phyloP scores from a whole-genome alignment of 92 coral and sea anemone genomes.

The Muricea muricata region DNA sequence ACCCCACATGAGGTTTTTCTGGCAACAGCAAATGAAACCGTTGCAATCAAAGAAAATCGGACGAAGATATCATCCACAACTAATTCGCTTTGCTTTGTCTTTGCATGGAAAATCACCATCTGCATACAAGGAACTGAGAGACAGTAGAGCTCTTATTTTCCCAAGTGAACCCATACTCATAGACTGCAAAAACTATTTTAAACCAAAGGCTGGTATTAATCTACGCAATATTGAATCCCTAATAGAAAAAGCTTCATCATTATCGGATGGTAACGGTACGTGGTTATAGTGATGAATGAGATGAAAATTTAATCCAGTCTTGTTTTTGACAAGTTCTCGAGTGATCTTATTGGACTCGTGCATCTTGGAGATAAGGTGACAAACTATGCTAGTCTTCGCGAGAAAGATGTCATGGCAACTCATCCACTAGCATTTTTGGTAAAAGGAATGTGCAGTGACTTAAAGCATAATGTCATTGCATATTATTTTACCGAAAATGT shows the following conservation, averaged over 20 bases:
- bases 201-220: slow-evolving; percentile 55
- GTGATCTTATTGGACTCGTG: slow-evolving; percentile 57
- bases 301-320: slow-evolving; percentile 42
- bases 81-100: slow-evolving; percentile 42
- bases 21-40: slow-evolving; percentile 33
- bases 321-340: slow-evolving; percentile 50
- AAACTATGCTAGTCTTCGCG: slow-evolving; percentile 50
- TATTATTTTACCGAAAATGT: slow-evolving; percentile 41
- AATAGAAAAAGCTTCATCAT: background rate
- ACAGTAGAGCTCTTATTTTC: slow-evolving; percentile 32
- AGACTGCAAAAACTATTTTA: slow-evolving; percentile 53
- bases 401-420: slow-evolving; percentile 41
- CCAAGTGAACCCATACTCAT: slow-evolving; percentile 52
- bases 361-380: slow-evolving; percentile 46
- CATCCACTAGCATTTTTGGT: slow-evolving; percentile 44
- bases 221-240: slow-evolving; percentile 2
- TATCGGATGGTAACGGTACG: slow-evolving; percentile 20
- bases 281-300: slow-evolving; percentile 21
- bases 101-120: slow-evolving; percentile 53
- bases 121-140: slow-evolving; percentile 58
- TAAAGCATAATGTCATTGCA: slow-evolving; percentile 10
- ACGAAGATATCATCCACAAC: slow-evolving; percentile 48
- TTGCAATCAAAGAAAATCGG: slow-evolving; percentile 1
- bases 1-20: slow-evolving; percentile 50
- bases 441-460: slow-evolving; percentile 42